Conservation (phyloP, 2,888 invertebrate genomes). For the Beris chalybata region DNA sequence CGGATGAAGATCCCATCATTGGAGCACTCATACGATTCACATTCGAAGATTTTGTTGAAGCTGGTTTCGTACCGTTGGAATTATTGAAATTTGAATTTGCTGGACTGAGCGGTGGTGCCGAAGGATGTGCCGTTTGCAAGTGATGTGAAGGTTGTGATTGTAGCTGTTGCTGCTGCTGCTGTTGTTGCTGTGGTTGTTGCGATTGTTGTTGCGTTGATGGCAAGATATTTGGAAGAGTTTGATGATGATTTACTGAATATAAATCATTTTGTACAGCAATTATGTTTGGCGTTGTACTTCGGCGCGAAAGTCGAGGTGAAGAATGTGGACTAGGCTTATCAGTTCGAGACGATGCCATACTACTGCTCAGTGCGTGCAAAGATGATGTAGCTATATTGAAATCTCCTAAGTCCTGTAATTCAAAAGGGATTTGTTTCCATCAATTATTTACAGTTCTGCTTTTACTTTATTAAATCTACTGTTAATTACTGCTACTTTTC, state of each 20-base stretch:
- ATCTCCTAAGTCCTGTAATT: constrained; percentile 61
- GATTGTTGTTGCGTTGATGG: constrained; percentile 28
- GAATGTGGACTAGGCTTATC: constrained; percentile 62
- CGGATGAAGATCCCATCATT: constrained; percentile 51
- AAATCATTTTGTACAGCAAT: constrained; percentile 56
- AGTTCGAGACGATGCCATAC: constrained; percentile 49
- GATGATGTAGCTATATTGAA: constrained; percentile 68
- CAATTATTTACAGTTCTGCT: no score
- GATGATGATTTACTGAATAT: constrained; percentile 47
- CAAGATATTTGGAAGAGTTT: constrained; percentile 39
- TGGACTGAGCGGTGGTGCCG: constrained; percentile 49
- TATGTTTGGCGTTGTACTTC: constrained; percentile 54
- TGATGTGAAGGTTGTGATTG: constrained; percentile 29
- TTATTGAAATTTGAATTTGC: constrained; percentile 41
- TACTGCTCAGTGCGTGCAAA: constrained; percentile 60
- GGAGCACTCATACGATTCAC: constrained; percentile 55
- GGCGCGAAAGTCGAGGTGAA: constrained; percentile 61
- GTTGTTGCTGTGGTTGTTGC: constrained; percentile 39
- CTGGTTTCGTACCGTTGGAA: constrained; percentile 27
- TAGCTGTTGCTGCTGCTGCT: constrained; percentile 40
- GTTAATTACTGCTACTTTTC: no score
- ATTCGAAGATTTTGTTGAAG: constrained; percentile 23
- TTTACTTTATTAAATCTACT: no score
- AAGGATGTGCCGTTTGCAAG: constrained; percentile 45
- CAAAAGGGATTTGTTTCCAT: not conserved